A percentile compares a stretch with the other conserved stretches of the same genome.
Conservation (phyloP, 2,888 invertebrate genomes). For the Hanleya hanleyi region DNA sequence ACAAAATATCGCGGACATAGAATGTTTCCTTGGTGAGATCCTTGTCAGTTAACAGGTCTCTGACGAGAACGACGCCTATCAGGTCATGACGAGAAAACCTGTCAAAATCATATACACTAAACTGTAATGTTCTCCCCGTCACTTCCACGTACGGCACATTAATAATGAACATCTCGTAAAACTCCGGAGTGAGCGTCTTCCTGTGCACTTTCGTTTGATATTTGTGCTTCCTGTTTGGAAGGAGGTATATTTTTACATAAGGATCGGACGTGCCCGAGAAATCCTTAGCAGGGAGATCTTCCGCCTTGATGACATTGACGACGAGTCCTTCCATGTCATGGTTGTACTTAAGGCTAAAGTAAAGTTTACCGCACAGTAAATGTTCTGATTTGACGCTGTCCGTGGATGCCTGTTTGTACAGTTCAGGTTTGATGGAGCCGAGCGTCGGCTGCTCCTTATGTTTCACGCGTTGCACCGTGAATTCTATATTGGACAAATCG, state of each 20-base stretch:
- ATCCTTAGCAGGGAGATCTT: slow-evolving; percentile 87
- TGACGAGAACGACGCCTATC: slow-evolving; percentile 88
- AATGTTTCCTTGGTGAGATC: slow-evolving; percentile 87
- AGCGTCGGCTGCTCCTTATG: slow-evolving; percentile 73
- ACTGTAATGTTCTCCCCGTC: slow-evolving; percentile 84
- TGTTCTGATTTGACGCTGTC: slow-evolving; percentile 62
- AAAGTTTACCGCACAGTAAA: slow-evolving; percentile 81
- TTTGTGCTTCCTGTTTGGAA: slow-evolving; percentile 90
- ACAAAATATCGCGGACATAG: slow-evolving; percentile 89
- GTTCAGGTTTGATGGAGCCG: slow-evolving; percentile 67
- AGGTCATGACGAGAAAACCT: slow-evolving; percentile 90
- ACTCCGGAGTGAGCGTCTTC: slow-evolving; percentile 86
- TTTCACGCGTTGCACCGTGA: slow-evolving; percentile 77
- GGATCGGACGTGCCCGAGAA: slow-evolving; percentile 90
- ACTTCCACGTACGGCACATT: slow-evolving; percentile 86
- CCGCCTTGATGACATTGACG: slow-evolving; percentile 83
- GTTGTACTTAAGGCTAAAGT: slow-evolving; percentile 87
- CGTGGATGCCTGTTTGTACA: slow-evolving; percentile 76
- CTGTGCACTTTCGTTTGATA: slow-evolving; percentile 87
- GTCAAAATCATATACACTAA: slow-evolving; percentile 92
- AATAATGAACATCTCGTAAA: slow-evolving; percentile 89
- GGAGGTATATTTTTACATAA: slow-evolving; percentile 87
- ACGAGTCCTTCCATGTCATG: slow-evolving; percentile 86
- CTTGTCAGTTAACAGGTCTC: slow-evolving; percentile 84
- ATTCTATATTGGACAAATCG: slow-evolving; percentile 85